Conservation (phyloP, 2,888 invertebrate species). For the Petrophora chlorosata region DNA sequence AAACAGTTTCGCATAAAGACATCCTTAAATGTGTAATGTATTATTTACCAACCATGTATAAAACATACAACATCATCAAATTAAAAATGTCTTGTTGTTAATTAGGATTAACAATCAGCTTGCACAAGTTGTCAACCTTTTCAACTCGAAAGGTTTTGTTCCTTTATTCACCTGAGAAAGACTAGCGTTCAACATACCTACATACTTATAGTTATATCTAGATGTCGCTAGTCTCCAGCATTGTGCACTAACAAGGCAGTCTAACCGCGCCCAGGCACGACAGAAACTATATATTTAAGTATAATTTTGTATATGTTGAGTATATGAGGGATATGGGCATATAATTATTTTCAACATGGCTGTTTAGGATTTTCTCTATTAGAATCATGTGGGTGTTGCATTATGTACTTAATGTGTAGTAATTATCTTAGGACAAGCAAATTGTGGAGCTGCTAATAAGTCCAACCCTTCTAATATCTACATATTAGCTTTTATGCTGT, state of each 20-base stretch:
- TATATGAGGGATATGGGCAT: constrained; percentile 6
- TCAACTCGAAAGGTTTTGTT: neutral
- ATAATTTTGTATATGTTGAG: constrained; percentile 34
- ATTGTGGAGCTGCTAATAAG: constrained; percentile 1
- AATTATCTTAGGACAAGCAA: constrained; percentile 11
- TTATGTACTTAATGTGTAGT: constrained; percentile 4
- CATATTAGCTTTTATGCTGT: no score
- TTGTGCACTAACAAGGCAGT: constrained; percentile 76
- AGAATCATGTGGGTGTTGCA: constrained; percentile 10
- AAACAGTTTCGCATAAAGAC: no score
- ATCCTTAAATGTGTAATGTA: neutral
- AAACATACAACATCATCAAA: no score
- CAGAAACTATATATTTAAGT: constrained; percentile 52
- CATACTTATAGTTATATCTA: constrained; percentile 45
- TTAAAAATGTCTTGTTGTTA: neutral
- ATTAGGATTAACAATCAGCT: neutral
- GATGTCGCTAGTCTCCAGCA: constrained; percentile 53
- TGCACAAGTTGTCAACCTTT: constrained; percentile 11
- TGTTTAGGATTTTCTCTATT: constrained; percentile 10
- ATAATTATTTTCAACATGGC: constrained; percentile 16
- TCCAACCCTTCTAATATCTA: neutral
- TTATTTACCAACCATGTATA: neutral
- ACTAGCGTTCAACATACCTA: constrained; percentile 38
- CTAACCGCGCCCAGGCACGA: constrained; percentile 72
- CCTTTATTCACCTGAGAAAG: constrained; percentile 33